Evolutionary conservation across 2,888 invertebrate genomes (phyloP), one percentile per base, ranked within the genome.

Genomic region (Volucella bombylans): DNA sequence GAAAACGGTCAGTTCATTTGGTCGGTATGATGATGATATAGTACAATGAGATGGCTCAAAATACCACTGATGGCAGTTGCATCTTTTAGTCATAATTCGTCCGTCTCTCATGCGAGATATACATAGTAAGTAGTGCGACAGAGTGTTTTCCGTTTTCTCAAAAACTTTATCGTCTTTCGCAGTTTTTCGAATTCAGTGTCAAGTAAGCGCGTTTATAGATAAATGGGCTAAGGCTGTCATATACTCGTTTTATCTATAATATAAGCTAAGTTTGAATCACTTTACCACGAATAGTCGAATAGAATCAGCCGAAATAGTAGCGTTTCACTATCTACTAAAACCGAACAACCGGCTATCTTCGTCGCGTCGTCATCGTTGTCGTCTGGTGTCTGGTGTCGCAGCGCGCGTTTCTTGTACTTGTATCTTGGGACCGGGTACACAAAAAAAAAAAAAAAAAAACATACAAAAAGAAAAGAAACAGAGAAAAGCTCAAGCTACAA

Each of bases 51-150:
- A 59, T 83, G 69, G 79, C 43, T 79, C 79, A 69, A 83, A 74
- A 79, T 55, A 74, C 59, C 52, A 43, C 62, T n/a, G 67, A 76
- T 72, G 71, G 76, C 49, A 68, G 72, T 68, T 85, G 85, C 81
- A 77, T 85, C 85, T 85, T 81, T 85, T 72, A 85, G 85, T 85
- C 72, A 77, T 55, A 77, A 55, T 77, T 68, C 47, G 72, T 49
- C 52, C 67, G 85, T 77, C 76, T 85, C 76, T 57, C 80, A 83
- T 76, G 83, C 61, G 85, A 77, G 81, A 69, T 85, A 31, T 31
- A 31, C 31, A 6, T 6, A 31, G 6, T 6, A 31, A 71, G 81
- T 69, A 18, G 57, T 82, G 68, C 50, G 10, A 67, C 45, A 59
- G 54, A 47, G 4, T 59, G 43, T 45, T 11, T 18, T 18, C 14